Percentiles rank a stretch among this genome's conserved stretches.
These are phyloP conservation scores for Furnarius figulus DNA, from an alignment of 2,113 vertebrate species.

Conservation along the genomic window DNA sequence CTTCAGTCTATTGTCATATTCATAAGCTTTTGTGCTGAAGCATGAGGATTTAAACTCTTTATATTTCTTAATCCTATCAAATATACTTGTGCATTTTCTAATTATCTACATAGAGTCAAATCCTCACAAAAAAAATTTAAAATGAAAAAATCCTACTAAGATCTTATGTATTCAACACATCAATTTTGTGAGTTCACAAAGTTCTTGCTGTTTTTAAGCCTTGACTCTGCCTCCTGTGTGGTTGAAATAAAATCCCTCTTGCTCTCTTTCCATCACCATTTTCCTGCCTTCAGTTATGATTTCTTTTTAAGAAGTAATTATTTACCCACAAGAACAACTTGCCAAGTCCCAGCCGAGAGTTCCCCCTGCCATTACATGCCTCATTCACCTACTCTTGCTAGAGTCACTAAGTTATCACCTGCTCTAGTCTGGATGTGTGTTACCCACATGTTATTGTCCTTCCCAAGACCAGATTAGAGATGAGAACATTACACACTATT, in stretches of 20 bases:
- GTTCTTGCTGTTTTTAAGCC: neutral
- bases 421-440: neutral
- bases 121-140: neutral
- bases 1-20: neutral
- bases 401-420: neutral
- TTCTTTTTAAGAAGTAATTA: neutral
- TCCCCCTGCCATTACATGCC: neutral
- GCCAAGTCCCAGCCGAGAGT: fast-evolving
- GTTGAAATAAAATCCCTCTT: neutral
- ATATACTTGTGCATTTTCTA: neutral
- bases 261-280: neutral
- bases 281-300: neutral
- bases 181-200: neutral
- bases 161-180: neutral
- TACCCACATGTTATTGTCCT: fast-evolving
- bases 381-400: too few relatives aligned
- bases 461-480: neutral
- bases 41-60: neutral
- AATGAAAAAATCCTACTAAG: neutral
- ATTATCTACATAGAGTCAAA: neutral
- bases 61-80: neutral
- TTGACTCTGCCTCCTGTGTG: neutral
- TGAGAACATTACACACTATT: neutral
- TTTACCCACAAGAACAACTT: neutral
- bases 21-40: neutral